Base-by-base conservation (phyloP, 2,113 vertebrate genomes). In the Fregata magnificens region DNA sequence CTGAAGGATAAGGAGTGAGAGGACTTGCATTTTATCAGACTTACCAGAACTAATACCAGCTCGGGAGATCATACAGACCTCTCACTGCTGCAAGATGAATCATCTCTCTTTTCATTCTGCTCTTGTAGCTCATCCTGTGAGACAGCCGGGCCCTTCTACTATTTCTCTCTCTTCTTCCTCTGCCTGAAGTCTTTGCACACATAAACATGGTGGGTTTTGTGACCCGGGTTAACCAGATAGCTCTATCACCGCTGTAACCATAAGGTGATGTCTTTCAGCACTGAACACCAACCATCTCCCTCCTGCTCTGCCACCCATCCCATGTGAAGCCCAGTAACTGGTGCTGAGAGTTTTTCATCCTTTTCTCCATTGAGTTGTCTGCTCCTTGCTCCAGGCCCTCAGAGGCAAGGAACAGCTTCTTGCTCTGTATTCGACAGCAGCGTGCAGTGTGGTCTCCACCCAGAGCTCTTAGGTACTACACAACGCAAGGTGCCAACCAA, bases 381-480 rank as follows among this genome's bases (percentile, higher is more conserved):
- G 34, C 36, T 82, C 16, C 49, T 42, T 61, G 16, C 31, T 86
- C 80, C n/a, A 80, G 45, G 40, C 10, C n/a, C 34, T 58, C 58
- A 34, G 38, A 63, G 15, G 25, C 13, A 65, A 42, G n/a, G 52
- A 84, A 65, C 8, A 8, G 1, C 4, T 63, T 90, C 77, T 49
- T 45, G 21, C 47, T 21, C 34, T 5, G 1, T 22, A 24, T 82
- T 42, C 71, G 47, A 53, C 38, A n/a, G 42, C 22, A 29, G 16
- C 1, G 2, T 29, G 16, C 5, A 2, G n/a, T 3, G 3, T 6
- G 3, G 8, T 38, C 50, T 56, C 36, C 32, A 42, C 5, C 7
- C 47, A 59, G 16, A 76, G 32, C 11, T 77, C 38, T 45, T 19
- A 26, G 16, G n/a, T 45, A 19, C 32, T 8, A 63, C 15, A 22